Evolutionary conservation across 2,113 vertebrate genomes (phyloP).

Genomic region (Spea multiplicata): DNA sequence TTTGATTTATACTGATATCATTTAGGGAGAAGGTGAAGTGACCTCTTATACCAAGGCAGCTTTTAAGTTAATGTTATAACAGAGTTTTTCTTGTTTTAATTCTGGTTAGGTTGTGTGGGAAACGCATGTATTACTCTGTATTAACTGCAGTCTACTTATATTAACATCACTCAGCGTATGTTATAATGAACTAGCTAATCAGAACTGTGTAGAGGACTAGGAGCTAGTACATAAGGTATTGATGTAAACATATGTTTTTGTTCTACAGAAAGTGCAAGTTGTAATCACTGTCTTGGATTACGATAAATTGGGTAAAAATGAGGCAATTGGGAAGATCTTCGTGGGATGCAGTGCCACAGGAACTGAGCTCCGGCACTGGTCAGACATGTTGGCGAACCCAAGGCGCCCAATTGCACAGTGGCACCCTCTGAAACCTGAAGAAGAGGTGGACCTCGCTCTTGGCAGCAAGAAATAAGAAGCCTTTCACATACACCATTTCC

Average conservation of each 20-base stretch:
- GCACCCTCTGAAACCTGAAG: slow-evolving; percentile 95
- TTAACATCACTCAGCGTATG: too few species aligned
- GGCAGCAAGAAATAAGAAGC: slow-evolving; percentile 87
- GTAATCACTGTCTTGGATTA: slow-evolving; percentile 97
- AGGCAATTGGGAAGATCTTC: slow-evolving; percentile 95
- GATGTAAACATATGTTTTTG: background rate
- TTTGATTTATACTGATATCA: too few species aligned
- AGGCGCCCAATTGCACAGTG: slow-evolving; percentile 95
- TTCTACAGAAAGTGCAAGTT: slow-evolving; percentile 87
- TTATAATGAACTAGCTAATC: too few species aligned
- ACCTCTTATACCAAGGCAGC: too few species aligned
- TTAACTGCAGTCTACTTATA: too few species aligned
- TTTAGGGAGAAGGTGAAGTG: too few species aligned
- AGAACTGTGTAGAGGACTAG: too few species aligned
- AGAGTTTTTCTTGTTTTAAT: too few species aligned
- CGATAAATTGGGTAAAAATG: slow-evolving; percentile 97
- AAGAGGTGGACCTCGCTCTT: slow-evolving; percentile 91
- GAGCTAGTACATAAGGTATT: too few species aligned
- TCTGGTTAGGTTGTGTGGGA: too few species aligned
- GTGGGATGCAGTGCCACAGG: slow-evolving; percentile 87
- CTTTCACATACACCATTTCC: slow-evolving; percentile 29
- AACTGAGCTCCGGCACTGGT: slow-evolving; percentile 95
- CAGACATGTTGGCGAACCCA: slow-evolving; percentile 96
- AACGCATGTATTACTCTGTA: too few species aligned
- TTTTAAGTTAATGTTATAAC: too few species aligned